These are phyloP conservation scores for Poeciliopsis infans DNA, from an alignment of 2,797 vertebrate species.

Conservation along the genomic window DNA sequence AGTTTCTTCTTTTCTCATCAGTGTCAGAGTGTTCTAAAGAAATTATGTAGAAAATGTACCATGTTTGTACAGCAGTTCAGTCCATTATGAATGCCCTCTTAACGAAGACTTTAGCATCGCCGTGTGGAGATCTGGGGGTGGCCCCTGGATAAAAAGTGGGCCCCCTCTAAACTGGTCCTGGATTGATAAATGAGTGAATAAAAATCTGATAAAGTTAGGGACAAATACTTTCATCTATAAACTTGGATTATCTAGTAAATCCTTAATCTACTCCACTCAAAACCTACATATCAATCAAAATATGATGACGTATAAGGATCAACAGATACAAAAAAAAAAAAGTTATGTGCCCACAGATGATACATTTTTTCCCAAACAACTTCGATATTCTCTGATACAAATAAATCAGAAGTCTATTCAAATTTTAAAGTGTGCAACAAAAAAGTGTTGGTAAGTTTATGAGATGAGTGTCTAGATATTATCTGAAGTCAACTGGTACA, in stretches of 20 bases:
- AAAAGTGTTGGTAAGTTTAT: neutral
- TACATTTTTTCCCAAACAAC: neutral
- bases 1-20: conserved; percentile 5
- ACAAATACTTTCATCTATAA: neutral
- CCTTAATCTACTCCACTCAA: neutral
- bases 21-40: conserved; percentile 9
- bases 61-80: neutral
- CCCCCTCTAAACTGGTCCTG: neutral
- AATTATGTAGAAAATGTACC: neutral
- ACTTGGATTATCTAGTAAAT: neutral
- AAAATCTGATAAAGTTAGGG: neutral
- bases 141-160: neutral
- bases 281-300: neutral
- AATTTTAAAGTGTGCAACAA: no score
- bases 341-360: neutral
- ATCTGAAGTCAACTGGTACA: neutral
- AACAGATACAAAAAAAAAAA: neutral
- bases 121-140: neutral
- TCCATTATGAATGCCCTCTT: no score
- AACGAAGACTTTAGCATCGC: neutral
- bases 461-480: neutral
- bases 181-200: neutral
- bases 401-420: no score
- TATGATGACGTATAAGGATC: neutral
- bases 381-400: neutral